Percentiles rank a stretch among this genome's conserved stretches.
Conservation (phyloP, 2,888 invertebrate genomes). For the Stictocephala bisonia region DNA sequence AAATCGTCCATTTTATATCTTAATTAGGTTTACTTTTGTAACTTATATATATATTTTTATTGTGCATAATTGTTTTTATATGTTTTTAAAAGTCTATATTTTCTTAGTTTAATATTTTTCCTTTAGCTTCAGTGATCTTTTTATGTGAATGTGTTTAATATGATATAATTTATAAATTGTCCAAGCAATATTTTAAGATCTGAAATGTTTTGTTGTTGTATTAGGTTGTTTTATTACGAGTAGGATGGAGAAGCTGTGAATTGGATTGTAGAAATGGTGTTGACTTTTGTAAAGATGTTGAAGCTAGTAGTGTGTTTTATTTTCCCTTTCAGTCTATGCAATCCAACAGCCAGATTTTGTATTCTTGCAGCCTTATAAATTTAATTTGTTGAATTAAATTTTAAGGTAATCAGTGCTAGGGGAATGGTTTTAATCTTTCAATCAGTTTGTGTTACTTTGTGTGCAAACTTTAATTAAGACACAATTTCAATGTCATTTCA, state of each 20-base stretch:
- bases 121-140: not conserved
- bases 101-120: not conserved
- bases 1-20: slow-evolving; percentile 24
- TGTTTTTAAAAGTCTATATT: slow-evolving; percentile 16
- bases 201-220: slow-evolving; percentile 9
- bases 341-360: too few relatives aligned
- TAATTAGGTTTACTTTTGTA: too few relatives aligned
- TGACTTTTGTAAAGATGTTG: slow-evolving; percentile 30
- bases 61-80: not conserved
- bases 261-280: slow-evolving; percentile 15
- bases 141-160: slow-evolving; percentile 5
- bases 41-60: too few relatives aligned
- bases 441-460: too few relatives aligned
- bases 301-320: not conserved
- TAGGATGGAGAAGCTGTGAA: not conserved
- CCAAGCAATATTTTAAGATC: slow-evolving; percentile 21
- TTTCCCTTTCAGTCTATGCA: too few relatives aligned
- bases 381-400: too few relatives aligned
- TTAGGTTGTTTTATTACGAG: not conserved
- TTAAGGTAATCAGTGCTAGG: too few relatives aligned
- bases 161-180: slow-evolving; percentile 10
- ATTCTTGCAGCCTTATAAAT: too few relatives aligned
- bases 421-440: too few relatives aligned
- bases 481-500: too few relatives aligned
- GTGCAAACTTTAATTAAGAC: too few relatives aligned